Conservation (phyloP, 2,888 invertebrate species). For the Sympetrum striolatum region DNA sequence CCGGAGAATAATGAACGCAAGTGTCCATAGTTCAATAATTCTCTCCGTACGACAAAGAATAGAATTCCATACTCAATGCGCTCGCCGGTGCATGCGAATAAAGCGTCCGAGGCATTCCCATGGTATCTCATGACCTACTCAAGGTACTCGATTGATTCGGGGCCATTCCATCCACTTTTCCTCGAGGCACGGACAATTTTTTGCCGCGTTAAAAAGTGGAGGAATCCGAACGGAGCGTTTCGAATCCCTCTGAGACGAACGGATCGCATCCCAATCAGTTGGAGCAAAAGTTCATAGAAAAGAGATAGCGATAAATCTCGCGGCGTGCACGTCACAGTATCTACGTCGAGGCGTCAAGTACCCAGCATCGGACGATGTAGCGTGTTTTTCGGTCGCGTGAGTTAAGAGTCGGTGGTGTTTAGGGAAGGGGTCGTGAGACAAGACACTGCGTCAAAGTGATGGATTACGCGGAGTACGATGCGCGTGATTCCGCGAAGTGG, state of each 20-base stretch:
- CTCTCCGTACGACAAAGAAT: neutral
- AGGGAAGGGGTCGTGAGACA: neutral
- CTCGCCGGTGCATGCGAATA: neutral
- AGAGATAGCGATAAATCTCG: conserved; percentile 10
- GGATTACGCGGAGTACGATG: neutral
- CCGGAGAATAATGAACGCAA: neutral
- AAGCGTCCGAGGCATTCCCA: neutral
- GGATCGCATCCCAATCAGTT: neutral
- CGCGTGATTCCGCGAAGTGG: neutral
- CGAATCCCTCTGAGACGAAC: neutral
- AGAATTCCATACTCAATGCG: neutral
- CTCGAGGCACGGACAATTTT: neutral
- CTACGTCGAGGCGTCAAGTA: neutral
- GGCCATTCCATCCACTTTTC: neutral
- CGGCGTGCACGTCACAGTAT: neutral
- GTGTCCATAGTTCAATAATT: neutral
- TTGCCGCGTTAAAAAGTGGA: neutral
- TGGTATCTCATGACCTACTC: neutral
- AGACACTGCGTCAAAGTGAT: neutral
- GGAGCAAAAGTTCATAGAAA: neutral
- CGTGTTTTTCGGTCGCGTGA: neutral
- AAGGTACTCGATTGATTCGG: neutral
- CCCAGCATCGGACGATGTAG: neutral
- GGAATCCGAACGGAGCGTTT: neutral
- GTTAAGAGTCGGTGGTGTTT: neutral